A percentile compares a stretch with the other conserved stretches of the same genome.
These are phyloP conservation scores for Oreocharis arfaki DNA, from an alignment of 2,113 vertebrate genomes.

Conservation along the genomic window DNA sequence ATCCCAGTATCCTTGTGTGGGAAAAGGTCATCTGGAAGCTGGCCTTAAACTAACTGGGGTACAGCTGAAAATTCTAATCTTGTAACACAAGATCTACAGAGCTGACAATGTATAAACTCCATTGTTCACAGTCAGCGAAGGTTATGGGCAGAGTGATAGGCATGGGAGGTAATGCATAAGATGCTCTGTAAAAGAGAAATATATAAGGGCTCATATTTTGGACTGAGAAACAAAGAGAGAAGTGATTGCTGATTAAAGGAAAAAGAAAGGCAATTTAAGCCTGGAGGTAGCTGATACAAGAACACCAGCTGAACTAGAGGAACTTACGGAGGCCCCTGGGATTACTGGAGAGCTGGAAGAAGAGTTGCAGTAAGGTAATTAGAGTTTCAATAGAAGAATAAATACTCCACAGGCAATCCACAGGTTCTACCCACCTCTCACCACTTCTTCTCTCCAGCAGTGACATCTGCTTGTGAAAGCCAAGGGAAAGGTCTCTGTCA, in stretches of 20 bases:
- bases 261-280: slow-evolving; percentile 32
- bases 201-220: neutral
- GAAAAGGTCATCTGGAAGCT: neutral
- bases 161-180: neutral
- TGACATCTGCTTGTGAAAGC: slow-evolving; percentile 15
- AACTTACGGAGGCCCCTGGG: slow-evolving; percentile 28
- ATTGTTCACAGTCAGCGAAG: neutral
- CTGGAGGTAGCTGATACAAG: slow-evolving; percentile 22
- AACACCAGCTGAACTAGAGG: slow-evolving; percentile 29
- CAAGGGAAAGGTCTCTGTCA: slow-evolving; percentile 23
- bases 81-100: neutral
- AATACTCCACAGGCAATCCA: slow-evolving; percentile 58
- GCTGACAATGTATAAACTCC: neutral
- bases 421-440: slow-evolving; percentile 32
- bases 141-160: neutral
- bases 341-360: slow-evolving; percentile 16
- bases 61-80: neutral
- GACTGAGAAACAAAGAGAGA: neutral
- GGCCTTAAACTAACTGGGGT: neutral
- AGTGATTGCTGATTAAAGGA: slow-evolving; percentile 23
- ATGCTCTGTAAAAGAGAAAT: neutral
- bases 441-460: slow-evolving; percentile 17
- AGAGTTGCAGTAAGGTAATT: slow-evolving; percentile 47
- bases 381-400: slow-evolving; percentile 38
- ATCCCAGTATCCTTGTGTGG: neutral